Percentiles rank a stretch among this genome's conserved stretches.
These are phyloP conservation scores for Ammodytes marinus DNA, from an alignment of 2,113 vertebrate species.

Conservation along the genomic window DNA sequence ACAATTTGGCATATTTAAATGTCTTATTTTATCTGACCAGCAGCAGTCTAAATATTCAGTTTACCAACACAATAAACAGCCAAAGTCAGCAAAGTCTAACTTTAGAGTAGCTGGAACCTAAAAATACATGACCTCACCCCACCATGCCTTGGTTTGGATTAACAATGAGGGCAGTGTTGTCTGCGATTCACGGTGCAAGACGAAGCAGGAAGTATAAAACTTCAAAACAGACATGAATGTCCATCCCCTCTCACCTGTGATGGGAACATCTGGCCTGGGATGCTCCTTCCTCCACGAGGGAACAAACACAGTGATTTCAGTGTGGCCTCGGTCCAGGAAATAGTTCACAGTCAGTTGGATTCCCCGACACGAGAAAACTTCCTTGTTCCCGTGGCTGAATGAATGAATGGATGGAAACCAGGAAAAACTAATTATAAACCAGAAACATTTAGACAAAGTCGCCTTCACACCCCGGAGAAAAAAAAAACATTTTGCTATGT, in stretches of 20 bases:
- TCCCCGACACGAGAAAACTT: conserved; percentile 96
- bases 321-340: conserved; percentile 93
- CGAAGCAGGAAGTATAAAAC: conserved; percentile 13
- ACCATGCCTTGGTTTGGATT: background rate
- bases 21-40: background rate
- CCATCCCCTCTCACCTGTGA: conserved; percentile 85
- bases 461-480: too few relatives aligned
- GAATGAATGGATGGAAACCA: conserved; percentile 32
- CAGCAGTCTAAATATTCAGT: background rate
- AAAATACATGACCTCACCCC: background rate
- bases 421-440: background rate
- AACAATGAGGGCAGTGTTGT: background rate
- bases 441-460: background rate
- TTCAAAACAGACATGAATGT: background rate
- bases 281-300: conserved; percentile 96
- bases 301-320: conserved; percentile 93
- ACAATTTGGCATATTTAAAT: background rate
- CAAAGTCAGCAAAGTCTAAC: background rate
- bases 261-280: conserved; percentile 91
- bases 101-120: background rate
- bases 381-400: conserved; percentile 95
- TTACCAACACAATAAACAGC: background rate
- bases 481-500: background rate
- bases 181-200: background rate
- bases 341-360: conserved; percentile 94